Percentiles rank a stretch among this genome's conserved stretches.
phyloP scores from a whole-genome alignment of 2,113 vertebrate species.

The Lophura nycthemera region DNA sequence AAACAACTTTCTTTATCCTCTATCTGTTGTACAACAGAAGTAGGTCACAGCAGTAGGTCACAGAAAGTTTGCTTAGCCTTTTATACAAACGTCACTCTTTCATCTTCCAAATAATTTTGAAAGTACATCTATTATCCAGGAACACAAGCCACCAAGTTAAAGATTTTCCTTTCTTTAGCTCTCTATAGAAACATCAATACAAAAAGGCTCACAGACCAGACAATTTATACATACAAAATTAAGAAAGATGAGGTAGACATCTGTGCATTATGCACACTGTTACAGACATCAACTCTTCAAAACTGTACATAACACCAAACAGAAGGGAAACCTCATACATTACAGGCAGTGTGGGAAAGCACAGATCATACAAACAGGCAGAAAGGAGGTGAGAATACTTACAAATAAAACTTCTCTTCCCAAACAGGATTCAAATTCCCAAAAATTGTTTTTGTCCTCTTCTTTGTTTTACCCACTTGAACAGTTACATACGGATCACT shows the following conservation, averaged over 20 bases:
- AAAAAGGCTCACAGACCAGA: neutral
- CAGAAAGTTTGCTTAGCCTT: neutral
- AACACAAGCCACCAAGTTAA: neutral
- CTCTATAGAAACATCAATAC: neutral
- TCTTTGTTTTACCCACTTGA: constrained; percentile 98
- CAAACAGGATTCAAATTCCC: constrained; percentile 97
- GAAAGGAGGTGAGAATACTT: constrained; percentile 68
- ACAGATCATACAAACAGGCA: neutral
- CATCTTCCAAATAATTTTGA: neutral
- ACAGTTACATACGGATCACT: constrained; percentile 97
- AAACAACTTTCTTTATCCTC: neutral
- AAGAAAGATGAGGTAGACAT: neutral
- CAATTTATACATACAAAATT: neutral
- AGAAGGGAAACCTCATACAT: neutral
- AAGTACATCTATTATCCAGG: neutral
- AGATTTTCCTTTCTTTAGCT: neutral
- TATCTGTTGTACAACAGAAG: neutral
- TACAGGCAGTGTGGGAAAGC: neutral
- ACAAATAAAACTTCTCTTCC: constrained; percentile 99
- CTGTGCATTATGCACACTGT: accelerated
- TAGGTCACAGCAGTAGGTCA: neutral
- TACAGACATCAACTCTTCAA: neutral
- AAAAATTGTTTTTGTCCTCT: constrained; percentile 97
- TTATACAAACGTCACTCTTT: neutral
- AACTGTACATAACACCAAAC: accelerated